phyloP scores from a whole-genome alignment of 2,797 vertebrate species.

The Argya squamiceps region DNA sequence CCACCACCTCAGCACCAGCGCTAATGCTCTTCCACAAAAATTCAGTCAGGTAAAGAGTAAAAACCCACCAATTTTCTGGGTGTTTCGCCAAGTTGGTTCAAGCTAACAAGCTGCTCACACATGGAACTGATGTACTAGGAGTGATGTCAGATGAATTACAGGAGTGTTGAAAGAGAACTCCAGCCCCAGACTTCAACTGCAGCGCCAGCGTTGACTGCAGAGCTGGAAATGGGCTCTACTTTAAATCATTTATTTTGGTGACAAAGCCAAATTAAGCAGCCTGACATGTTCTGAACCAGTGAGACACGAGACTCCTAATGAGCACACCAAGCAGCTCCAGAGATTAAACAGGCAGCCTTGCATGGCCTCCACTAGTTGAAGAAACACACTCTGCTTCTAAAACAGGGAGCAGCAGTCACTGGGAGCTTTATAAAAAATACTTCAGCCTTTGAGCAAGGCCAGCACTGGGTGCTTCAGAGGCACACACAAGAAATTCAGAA shows the following conservation, averaged over 20 bases:
- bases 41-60: background rate
- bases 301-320: background rate
- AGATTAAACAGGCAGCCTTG: background rate
- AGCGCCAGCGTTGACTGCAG: accelerated
- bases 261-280: background rate
- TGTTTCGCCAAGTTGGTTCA: background rate
- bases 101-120: background rate
- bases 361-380: background rate
- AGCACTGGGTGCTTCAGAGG: background rate
- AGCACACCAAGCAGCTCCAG: background rate
- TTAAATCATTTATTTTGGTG: background rate
- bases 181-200: background rate
- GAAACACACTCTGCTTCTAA: accelerated
- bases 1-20: background rate
- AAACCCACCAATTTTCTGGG: accelerated
- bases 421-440: background rate
- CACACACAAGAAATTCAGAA: background rate
- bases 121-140: accelerated
- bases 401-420: background rate
- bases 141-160: background rate
- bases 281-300: background rate
- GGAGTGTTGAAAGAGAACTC: background rate
- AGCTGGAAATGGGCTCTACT: background rate
- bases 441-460: background rate
- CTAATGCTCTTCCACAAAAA: background rate